Evolutionary conservation across 2,888 invertebrate genomes (phyloP).

Genomic region (Fabriciana adippe): DNA sequence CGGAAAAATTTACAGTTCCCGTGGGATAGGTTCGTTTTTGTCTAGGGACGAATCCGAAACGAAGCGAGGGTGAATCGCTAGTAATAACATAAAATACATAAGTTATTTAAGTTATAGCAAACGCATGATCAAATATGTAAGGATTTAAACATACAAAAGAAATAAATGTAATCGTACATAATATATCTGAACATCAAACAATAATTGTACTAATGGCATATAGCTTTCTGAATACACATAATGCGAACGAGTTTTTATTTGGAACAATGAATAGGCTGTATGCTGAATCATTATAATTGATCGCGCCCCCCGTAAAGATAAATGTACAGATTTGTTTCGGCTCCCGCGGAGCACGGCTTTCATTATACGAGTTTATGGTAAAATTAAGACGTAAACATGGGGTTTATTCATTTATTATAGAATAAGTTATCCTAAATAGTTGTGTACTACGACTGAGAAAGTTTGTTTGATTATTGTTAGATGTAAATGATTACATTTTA

Average conservation of each 20-base stretch:
- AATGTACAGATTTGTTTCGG: conserved; percentile 24
- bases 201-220: neutral
- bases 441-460: neutral
- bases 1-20: too few relatives aligned
- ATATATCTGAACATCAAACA: neutral
- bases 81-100: too few relatives aligned
- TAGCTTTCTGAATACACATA: neutral
- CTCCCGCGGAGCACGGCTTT: conserved; percentile 16
- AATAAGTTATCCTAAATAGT: neutral
- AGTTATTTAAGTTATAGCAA: too few relatives aligned
- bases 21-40: too few relatives aligned
- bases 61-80: too few relatives aligned
- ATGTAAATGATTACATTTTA: too few relatives aligned
- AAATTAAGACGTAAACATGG: conserved; percentile 16
- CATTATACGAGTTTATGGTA: conserved; percentile 17
- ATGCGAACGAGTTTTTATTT: conserved; percentile 2
- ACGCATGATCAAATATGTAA: too few relatives aligned
- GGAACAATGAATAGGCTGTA: conserved; percentile 4
- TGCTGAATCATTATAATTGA: conserved; percentile 17
- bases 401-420: neutral
- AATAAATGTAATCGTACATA: too few relatives aligned
- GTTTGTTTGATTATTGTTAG: too few relatives aligned
- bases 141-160: too few relatives aligned
- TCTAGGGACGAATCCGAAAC: too few relatives aligned
- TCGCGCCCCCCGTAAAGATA: conserved; percentile 21